Percentiles rank a stretch among this genome's conserved stretches.
phyloP scores from a whole-genome alignment of 2,888 invertebrate genomes.

The Scaptomyza caliginosa region DNA sequence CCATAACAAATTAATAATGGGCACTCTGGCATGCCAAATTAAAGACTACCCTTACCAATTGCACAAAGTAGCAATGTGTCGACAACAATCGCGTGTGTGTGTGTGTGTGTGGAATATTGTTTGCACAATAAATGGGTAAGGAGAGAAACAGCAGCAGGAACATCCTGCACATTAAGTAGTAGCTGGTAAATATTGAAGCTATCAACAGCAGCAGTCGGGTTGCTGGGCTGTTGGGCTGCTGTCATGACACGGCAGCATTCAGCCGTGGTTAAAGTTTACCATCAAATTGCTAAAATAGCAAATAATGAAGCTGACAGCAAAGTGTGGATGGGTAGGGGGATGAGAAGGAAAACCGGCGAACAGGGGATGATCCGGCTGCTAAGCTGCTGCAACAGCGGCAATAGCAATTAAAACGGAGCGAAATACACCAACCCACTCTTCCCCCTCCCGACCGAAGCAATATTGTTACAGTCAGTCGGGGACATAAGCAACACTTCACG shows the following conservation, averaged over 20 bases:
- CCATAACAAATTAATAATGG: constrained; percentile 71
- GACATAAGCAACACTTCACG: constrained; percentile 80
- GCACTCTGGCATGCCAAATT: constrained; percentile 42
- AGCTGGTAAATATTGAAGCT: constrained; percentile 53
- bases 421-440: constrained; percentile 13
- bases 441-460: constrained; percentile 5
- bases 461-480: constrained; percentile 66
- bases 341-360: constrained; percentile 6
- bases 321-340: background rate
- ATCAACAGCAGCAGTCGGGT: constrained; percentile 44
- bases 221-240: constrained; percentile 7
- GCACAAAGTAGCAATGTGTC: constrained; percentile 53
- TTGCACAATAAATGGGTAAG: constrained; percentile 14
- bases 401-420: constrained; percentile 76
- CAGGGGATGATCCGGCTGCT: constrained; percentile 76
- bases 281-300: constrained; percentile 80
- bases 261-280: constrained; percentile 72
- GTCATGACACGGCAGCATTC: constrained; percentile 41
- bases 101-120: constrained; percentile 34
- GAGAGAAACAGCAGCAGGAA: constrained; percentile 7
- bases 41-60: constrained; percentile 27
- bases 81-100: constrained; percentile 31
- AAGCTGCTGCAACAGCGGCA: constrained; percentile 67
- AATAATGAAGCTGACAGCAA: constrained; percentile 77
- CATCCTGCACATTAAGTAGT: constrained; percentile 7